phyloP scores from a whole-genome alignment of 2,888 invertebrate species.

The Aphodius sticticus region DNA sequence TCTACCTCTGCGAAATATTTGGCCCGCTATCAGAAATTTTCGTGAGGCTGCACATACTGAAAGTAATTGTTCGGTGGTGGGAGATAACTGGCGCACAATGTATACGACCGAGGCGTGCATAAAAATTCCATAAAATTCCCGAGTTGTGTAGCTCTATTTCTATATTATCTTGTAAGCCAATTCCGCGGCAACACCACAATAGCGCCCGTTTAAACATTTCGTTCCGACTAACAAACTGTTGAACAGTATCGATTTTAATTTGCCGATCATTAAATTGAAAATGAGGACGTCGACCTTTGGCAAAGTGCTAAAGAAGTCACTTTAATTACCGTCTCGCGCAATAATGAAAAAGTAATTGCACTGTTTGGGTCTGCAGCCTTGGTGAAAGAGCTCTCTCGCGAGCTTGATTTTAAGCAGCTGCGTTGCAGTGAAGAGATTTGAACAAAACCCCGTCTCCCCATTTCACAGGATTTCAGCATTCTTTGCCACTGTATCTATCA shows the following conservation, averaged over 20 bases:
- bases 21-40: slow-evolving; percentile 16
- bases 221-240: slow-evolving; percentile 4
- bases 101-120: slow-evolving; percentile 23
- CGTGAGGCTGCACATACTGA: slow-evolving; percentile 23
- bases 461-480: slow-evolving; percentile 17
- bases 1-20: neutral
- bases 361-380: slow-evolving; percentile 17
- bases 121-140: slow-evolving; percentile 22
- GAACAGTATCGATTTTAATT: slow-evolving; percentile 10
- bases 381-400: slow-evolving; percentile 6
- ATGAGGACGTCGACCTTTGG: neutral
- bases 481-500: neutral
- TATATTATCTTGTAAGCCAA: slow-evolving; percentile 11
- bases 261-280: neutral
- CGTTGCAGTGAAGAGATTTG: slow-evolving; percentile 16
- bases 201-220: slow-evolving; percentile 12
- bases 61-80: slow-evolving; percentile 24
- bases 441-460: slow-evolving; percentile 18
- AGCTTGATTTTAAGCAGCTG: slow-evolving; percentile 18
- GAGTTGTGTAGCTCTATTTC: slow-evolving; percentile 18
- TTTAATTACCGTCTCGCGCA: slow-evolving; percentile 18
- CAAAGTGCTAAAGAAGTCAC: slow-evolving; percentile 5
- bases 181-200: neutral
- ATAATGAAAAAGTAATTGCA: slow-evolving; percentile 23
- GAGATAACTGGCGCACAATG: slow-evolving; percentile 20